Evolutionary conservation across 2,888 invertebrate species (phyloP), one percentile per base, ranked within the genome.

Genomic region (Amblyjoppa fuscipennis): DNA sequence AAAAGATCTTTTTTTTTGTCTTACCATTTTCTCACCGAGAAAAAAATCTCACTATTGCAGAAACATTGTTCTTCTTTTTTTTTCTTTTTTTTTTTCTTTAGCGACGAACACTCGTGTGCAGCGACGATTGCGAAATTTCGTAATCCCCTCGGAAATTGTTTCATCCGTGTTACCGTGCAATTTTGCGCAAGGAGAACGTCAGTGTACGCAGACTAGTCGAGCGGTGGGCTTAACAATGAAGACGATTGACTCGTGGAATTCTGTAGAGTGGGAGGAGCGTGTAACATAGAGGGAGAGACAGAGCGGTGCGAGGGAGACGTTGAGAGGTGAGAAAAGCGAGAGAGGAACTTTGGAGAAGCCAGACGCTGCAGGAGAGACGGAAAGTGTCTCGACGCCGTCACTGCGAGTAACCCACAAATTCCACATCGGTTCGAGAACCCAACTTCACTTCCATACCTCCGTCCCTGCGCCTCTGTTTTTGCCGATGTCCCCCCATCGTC

Each of bases 391-490:
- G 66, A 41, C 68, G 68, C 66, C 59, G 76, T 53, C 68, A 68
- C n/a, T 76, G 70, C 31, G 59, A 70, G 64, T 71, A 79, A 79
- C 38, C 71, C 71, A 79, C 71, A 71, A 73, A 79, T 79, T 79
- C 51, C 71, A 51, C 61, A 53, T 71, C 16, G 49, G 71, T 79
- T 79, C 34, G 56, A 70, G 78, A 70, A 59, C 71, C 71, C 25
- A 53, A 49, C 64, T 64, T 64, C 4, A 34, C 69, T n/a, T 41
- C 68, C 11, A n/a, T 69, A 28, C 45, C 77, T 20, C 28, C 20
- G 3, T 51, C 64, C 0, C 3, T 49, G 28, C 41, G 13, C 38
- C 41, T 25, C 28, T 20, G 34, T 51, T 25, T n/a, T n/a, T 20
- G 20, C 31, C 16, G 34, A 13, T 25, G 75, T 20, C 41, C 61